phyloP scores from a whole-genome alignment of 2,113 vertebrate species.

The Setophaga petechia region DNA sequence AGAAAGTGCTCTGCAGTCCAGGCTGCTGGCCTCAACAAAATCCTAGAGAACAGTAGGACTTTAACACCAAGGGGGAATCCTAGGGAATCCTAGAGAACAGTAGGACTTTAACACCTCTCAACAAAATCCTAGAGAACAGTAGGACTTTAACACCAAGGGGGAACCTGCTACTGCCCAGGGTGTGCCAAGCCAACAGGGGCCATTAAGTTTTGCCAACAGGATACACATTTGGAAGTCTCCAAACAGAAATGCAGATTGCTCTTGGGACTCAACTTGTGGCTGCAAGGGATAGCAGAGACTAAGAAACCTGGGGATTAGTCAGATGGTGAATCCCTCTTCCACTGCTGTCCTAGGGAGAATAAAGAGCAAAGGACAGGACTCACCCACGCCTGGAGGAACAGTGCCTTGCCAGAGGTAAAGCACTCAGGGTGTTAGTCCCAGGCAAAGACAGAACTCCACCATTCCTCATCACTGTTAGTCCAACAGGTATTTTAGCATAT shows the following conservation, averaged over 20 bases:
- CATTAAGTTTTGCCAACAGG: background rate
- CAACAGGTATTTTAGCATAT: accelerated
- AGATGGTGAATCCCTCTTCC: background rate
- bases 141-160: background rate
- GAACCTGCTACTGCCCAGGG: background rate
- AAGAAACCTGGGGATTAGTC: background rate
- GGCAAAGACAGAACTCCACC: background rate
- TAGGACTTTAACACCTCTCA: too few relatives aligned
- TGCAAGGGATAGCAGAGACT: background rate
- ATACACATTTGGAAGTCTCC: background rate
- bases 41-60: background rate
- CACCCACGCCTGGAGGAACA: background rate
- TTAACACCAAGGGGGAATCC: accelerated
- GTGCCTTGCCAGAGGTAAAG: background rate
- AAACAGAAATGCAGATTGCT: accelerated
- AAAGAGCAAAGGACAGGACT: background rate
- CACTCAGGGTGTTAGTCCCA: background rate
- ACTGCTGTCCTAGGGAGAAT: background rate
- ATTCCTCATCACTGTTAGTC: accelerated
- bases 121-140: background rate
- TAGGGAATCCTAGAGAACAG: too few relatives aligned
- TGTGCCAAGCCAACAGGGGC: background rate
- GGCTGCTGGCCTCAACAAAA: background rate
- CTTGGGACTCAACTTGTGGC: background rate
- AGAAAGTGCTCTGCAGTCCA: background rate